Conservation (phyloP, 2,797 vertebrate species). For the Peromyscus attwateri region DNA sequence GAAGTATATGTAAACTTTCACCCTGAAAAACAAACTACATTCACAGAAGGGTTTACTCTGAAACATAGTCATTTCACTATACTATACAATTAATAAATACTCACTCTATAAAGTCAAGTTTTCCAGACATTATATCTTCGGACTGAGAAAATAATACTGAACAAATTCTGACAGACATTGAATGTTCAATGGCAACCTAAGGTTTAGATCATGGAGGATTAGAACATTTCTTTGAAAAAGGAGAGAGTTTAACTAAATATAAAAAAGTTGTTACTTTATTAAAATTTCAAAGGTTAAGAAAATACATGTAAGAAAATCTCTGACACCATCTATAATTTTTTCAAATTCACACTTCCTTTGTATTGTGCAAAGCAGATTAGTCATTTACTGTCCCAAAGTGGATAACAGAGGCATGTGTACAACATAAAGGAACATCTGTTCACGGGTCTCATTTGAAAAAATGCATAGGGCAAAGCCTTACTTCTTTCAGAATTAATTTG, state of each 20-base stretch:
- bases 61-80: background rate
- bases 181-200: background rate
- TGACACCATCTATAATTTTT: background rate
- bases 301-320: conserved; percentile 29
- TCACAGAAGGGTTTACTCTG: background rate
- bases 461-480: background rate
- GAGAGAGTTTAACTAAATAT: background rate
- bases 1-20: background rate
- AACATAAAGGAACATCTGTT: conserved; percentile 71
- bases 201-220: background rate
- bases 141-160: background rate
- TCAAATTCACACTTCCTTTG: conserved; percentile 38
- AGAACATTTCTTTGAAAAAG: conserved; percentile 27
- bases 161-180: background rate
- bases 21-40: background rate
- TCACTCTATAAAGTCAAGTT: background rate
- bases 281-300: background rate
- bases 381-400: background rate
- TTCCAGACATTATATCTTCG: background rate
- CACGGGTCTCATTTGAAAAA: conserved; percentile 43
- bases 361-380: background rate
- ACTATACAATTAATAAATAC: background rate
- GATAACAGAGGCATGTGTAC: background rate
- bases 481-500: conserved; percentile 75
- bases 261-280: conserved; percentile 17